Percentiles rank a stretch among this genome's conserved stretches.
Evolutionary conservation across 2,797 vertebrate genomes (phyloP).

Genomic region (Aythya fuligula): DNA sequence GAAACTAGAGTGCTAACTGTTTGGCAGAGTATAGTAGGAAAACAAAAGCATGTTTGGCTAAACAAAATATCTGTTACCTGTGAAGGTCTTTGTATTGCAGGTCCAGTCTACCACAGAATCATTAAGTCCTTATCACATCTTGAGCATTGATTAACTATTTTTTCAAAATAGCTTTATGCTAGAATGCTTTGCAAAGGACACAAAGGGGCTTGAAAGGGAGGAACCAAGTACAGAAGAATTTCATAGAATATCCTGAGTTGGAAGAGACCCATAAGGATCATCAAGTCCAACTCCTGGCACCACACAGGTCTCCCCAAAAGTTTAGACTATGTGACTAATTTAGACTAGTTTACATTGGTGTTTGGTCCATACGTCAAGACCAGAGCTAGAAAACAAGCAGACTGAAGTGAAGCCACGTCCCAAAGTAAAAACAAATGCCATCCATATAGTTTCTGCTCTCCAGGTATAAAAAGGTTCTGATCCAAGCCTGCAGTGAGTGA

Average conservation of each 20-base stretch:
- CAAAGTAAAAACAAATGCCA: background rate
- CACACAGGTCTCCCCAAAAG: too few species aligned
- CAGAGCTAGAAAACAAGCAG: background rate
- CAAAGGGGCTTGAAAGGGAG: background rate
- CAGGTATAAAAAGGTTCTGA: background rate
- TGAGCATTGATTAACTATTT: background rate
- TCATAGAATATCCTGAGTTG: too few species aligned
- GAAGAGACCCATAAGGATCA: too few species aligned
- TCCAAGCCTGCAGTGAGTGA: background rate
- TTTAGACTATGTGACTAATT: background rate
- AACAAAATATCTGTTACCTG: fast-evolving
- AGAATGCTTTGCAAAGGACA: background rate
- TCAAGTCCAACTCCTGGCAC: too few species aligned
- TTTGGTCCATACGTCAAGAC: background rate
- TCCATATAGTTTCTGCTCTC: background rate
- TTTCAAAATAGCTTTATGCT: background rate
- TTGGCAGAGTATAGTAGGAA: background rate
- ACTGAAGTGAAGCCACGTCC: background rate
- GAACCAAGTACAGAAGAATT: background rate
- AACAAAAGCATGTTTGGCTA: background rate
- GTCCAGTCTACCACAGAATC: background rate
- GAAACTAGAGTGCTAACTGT: background rate
- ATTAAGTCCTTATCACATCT: background rate
- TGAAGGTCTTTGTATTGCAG: background rate
- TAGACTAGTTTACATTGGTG: background rate